Evolutionary conservation across 2,888 invertebrate genomes (phyloP).

Genomic region (Resseliella maxima): DNA sequence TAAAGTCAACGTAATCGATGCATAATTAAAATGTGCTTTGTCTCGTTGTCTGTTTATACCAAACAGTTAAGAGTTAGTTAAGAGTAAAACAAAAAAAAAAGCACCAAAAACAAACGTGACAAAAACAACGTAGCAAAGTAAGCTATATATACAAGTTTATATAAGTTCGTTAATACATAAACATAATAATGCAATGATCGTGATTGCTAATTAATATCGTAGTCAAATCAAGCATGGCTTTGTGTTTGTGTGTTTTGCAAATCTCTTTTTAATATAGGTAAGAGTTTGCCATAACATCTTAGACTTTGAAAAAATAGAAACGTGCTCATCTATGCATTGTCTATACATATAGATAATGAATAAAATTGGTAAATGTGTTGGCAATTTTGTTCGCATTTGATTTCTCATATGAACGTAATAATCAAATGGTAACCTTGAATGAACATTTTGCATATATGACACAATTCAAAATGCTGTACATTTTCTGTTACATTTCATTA

Average conservation of each 20-base stretch:
- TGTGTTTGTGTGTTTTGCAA: not conserved
- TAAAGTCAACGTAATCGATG: slow-evolving; percentile 41
- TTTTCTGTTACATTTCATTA: not conserved
- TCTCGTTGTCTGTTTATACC: slow-evolving; percentile 37
- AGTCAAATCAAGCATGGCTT: slow-evolving; percentile 43
- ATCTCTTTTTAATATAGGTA: slow-evolving; percentile 36
- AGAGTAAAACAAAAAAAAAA: no score
- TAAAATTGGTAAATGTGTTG: not conserved
- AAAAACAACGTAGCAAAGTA: not conserved
- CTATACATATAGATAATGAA: not conserved
- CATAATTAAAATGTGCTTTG: slow-evolving; percentile 48
- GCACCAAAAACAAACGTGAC: not conserved
- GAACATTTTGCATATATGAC: not conserved
- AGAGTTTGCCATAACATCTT: not conserved
- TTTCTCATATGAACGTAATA: not conserved
- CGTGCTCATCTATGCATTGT: no score
- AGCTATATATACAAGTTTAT: no score
- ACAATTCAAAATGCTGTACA: not conserved
- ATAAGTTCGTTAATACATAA: no score
- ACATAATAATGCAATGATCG: slow-evolving; percentile 31
- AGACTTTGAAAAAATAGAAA: not conserved
- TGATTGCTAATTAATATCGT: slow-evolving; percentile 51
- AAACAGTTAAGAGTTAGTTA: slow-evolving; percentile 15
- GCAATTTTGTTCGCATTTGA: slow-evolving; percentile 4
- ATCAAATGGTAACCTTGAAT: slow-evolving; percentile 19